A percentile compares a stretch with the other conserved stretches of the same genome.
Conservation (phyloP, 1,140 invertebrate species). For the Leucophenga varia region DNA sequence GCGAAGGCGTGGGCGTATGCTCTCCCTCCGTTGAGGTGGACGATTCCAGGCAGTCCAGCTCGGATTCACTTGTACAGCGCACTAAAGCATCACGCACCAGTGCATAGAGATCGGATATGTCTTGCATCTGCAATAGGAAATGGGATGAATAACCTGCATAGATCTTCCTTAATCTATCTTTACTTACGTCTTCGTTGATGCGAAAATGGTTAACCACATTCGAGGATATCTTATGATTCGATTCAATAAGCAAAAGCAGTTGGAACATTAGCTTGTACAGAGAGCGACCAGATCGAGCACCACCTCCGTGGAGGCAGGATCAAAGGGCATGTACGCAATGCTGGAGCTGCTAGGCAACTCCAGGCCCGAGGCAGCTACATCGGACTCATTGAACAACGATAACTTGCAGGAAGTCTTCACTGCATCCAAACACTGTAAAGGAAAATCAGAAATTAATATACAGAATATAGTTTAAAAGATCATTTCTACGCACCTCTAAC, state of each 20-base stretch:
- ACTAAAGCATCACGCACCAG: slow-evolving; percentile 51
- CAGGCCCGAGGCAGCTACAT: slow-evolving; percentile 52
- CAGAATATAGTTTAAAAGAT: neutral
- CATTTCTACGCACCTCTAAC: slow-evolving; percentile 68
- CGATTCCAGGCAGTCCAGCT: slow-evolving; percentile 50
- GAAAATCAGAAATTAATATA: slow-evolving; percentile 1
- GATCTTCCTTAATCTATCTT: neutral
- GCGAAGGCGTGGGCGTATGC: slow-evolving; percentile 52
- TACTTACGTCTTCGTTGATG: slow-evolving; percentile 50
- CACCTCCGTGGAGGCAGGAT: slow-evolving; percentile 59
- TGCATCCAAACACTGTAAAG: slow-evolving; percentile 69
- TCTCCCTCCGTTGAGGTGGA: slow-evolving; percentile 55
- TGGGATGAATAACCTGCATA: neutral
- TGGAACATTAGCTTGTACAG: slow-evolving; percentile 95
- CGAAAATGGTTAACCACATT: slow-evolving; percentile 58
- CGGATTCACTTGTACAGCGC: slow-evolving; percentile 45
- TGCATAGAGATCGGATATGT: slow-evolving; percentile 54
- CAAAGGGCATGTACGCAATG: slow-evolving; percentile 48
- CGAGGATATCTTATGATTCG: slow-evolving; percentile 85
- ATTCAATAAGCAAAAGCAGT: slow-evolving; percentile 84
- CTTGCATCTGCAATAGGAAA: slow-evolving; percentile 45
- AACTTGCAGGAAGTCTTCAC: slow-evolving; percentile 75
- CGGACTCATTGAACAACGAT: slow-evolving; percentile 67
- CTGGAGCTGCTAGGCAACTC: slow-evolving; percentile 38
- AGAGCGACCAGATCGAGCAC: slow-evolving; percentile 73